These are phyloP conservation scores for Elanus axillaris DNA, from an alignment of 2,113 vertebrate genomes.

Conservation along the genomic window DNA sequence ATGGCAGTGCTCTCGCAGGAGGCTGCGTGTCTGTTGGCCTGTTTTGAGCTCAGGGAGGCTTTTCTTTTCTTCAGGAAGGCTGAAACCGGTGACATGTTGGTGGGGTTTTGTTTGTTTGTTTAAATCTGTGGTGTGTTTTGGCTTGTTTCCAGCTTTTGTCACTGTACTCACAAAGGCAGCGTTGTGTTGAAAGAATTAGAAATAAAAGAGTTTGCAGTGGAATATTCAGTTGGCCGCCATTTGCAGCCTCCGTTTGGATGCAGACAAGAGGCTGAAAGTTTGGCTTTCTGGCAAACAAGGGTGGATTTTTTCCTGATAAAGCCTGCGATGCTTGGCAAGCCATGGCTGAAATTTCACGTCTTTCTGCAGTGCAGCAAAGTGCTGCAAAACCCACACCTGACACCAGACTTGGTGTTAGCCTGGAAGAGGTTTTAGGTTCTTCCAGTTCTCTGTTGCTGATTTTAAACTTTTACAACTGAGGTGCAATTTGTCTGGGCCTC, in stretches of 20 bases:
- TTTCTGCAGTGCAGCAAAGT: not conserved
- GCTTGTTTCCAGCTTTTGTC: not conserved
- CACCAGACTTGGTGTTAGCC: not conserved
- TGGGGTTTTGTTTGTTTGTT: not conserved
- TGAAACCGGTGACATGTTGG: not conserved
- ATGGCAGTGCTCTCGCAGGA: not conserved
- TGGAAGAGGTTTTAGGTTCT: not conserved
- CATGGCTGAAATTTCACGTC: not conserved
- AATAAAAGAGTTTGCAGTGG: not conserved
- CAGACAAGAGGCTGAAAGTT: not conserved
- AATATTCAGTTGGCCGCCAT: not conserved
- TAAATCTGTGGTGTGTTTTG: not conserved
- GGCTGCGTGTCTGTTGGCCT: not conserved
- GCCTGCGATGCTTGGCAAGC: not conserved
- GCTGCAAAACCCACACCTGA: not conserved
- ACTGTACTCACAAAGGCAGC: accelerated
- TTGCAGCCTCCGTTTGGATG: not conserved
- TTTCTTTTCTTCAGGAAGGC: not conserved
- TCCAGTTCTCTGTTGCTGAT: not conserved
- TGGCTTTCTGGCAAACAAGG: not conserved
- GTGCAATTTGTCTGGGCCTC: not conserved
- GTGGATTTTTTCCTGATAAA: not conserved
- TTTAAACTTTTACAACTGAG: not conserved
- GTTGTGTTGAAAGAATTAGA: not conserved
- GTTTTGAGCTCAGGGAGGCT: no score